Base-by-base conservation (phyloP, 2,113 vertebrate species). In the Halcyon senegalensis region DNA sequence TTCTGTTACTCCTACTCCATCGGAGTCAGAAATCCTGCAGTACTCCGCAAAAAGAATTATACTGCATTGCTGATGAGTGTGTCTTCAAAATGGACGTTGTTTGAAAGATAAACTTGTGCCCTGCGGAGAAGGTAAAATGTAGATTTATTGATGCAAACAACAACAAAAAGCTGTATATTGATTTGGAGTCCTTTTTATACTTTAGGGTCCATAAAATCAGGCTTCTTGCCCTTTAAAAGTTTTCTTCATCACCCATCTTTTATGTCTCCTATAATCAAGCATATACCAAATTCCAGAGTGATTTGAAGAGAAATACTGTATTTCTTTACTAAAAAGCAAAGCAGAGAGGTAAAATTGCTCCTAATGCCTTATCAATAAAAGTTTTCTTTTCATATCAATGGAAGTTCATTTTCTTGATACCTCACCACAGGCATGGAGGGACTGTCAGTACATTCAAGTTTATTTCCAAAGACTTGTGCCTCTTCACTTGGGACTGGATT, bases 121-220 rank as follows among this genome's bases (percentile, higher is more conserved):
- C 91, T 89, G 86, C 74, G 87, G 94, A 96, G 92, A 87, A 85
- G 86, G 95, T 89, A 94, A 96, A 97, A 96, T 94, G 86, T 89
- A 94, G 92, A 92, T 96, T 94, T 96, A 94, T 94, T 73, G 96
- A 95, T 69, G 77, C 80, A 89, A 97, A 94, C 70, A 84, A 91
- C 46, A 95, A 95, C 86, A 92, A 90, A 94, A 95, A 90, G 33
- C 50, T 92, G 41, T 92, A 69, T 91, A 96, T 94, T 92, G 86
- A 59, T 93, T 96, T 96, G 87, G 75, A 91, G 84, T 79, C 58
- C 74, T 94, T 66, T 75, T 87, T 94, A 63, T 93, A 91, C 94
- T 87, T 89, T 92, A 89, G 41, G 44, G 66, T 55, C 87, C 90
- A 86, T 94, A 95, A 96, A 94, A 87, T 89, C 56, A 53, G 83